Base-by-base conservation (phyloP, 2,113 vertebrate species). In the Varanus komodoensis region DNA sequence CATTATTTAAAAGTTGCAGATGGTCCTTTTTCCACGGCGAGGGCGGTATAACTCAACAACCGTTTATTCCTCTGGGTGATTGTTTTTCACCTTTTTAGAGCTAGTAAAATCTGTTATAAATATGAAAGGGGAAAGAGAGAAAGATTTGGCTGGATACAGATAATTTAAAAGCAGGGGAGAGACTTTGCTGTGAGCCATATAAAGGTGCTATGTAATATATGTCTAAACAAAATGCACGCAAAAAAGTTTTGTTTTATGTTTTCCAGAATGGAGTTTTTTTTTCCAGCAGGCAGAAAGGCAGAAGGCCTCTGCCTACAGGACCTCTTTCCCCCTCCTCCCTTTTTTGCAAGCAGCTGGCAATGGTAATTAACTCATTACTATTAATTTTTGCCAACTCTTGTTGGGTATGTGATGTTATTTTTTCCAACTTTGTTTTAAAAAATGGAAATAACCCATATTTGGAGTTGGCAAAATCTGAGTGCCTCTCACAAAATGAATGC, bases 351-450 rank as follows among this genome's bases (percentile, higher is more conserved):
- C 96, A 97, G 95, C 95, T 96, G 96, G 90, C 95, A 89, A 94
- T 74, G 94, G 92, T 96, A 97, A 97, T 96, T 95, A 97, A 95
- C 92, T 96, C 93, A 97, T 96, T 96, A 95, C 85, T 94, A 94
- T 96, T 94, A 94, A 96, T 97, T 97, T 96, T 96, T 95, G 93
- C 95, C 91, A 86, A 89, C 88, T 91, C 95, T 96, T 94, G 89
- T 95, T 90, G 94, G 85, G 96, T 96, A 94, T 95, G 91, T 91
- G 90, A 96, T 91, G 90, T 96, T 89, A 88, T 95, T 94, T 91
- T 93, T 90, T 73, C 84, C 93, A 96, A 95, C 93, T 92, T 78
- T 54, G 84, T 23, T 44, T 82, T 69, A 61, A 34, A 79, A 69
- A 74, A 86, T 34, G 57, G 90, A 96, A 95, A 94, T 77, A 1